Conservation (phyloP, 2,113 vertebrate genomes). For the Cichladusa arquata region DNA sequence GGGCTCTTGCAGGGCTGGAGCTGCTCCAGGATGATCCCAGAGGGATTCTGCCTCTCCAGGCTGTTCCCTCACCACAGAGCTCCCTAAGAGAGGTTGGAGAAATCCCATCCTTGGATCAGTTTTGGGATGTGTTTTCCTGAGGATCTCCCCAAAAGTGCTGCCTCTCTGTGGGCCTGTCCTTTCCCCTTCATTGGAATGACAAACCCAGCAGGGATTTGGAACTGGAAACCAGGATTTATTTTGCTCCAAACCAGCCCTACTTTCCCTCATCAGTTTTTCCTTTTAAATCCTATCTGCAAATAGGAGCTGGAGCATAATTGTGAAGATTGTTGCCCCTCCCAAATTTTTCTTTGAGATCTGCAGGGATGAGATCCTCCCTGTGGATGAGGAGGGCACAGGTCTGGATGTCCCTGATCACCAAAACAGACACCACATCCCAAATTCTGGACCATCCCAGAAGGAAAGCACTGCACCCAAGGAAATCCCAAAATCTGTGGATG, state of each 20-base stretch:
- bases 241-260: not conserved
- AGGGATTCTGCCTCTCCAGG: not conserved
- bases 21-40: not conserved
- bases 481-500: not conserved
- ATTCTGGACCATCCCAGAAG: not conserved
- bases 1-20: not conserved
- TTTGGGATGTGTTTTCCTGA: not conserved
- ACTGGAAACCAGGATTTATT: not conserved
- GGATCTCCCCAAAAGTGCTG: not conserved
- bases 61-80: not conserved
- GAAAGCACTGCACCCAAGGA: not conserved
- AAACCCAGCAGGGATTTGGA: not conserved
- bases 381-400: not conserved
- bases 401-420: not conserved
- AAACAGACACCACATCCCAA: not conserved
- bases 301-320: accelerated
- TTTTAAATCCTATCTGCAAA: not conserved
- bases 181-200: not conserved
- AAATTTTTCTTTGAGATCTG: not conserved
- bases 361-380: not conserved
- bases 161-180: not conserved
- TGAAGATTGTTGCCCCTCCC: not conserved
- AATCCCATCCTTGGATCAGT: not conserved
- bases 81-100: not conserved
- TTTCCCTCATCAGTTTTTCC: not conserved